phyloP scores from a whole-genome alignment of 2,797 vertebrate genomes.

The Brachymystax lenok region DNA sequence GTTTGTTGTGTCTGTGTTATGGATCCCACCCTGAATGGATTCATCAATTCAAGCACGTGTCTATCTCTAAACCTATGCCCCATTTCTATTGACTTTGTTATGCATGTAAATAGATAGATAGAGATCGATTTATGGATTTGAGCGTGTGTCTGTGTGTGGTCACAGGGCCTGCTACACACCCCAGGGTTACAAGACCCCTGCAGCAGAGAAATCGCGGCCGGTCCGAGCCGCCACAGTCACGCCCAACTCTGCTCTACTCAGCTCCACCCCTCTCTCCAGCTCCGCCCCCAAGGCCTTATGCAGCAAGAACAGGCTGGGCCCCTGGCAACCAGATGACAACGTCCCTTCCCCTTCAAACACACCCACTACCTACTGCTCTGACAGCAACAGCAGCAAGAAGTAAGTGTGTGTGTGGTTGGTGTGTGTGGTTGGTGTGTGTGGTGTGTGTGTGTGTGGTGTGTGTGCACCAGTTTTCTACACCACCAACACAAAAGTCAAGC shows the following conservation, averaged over 20 bases:
- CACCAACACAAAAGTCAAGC: neutral
- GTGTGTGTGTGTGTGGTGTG: neutral
- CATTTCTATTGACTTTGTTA: neutral
- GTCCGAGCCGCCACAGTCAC: constrained; percentile 67
- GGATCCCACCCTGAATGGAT: neutral
- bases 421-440: neutral
- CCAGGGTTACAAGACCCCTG: constrained; percentile 81
- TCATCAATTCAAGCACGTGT: neutral
- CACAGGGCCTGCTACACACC: constrained; percentile 77
- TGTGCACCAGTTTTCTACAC: neutral
- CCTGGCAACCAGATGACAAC: constrained; percentile 78
- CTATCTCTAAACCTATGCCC: neutral
- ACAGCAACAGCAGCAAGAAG: constrained; percentile 72
- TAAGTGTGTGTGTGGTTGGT: constrained; percentile 34
- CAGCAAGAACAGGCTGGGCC: constrained; percentile 74
- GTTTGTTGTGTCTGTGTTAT: neutral
- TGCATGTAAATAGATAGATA: neutral
- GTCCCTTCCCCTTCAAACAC: constrained; percentile 59
- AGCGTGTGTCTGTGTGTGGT: constrained; percentile 17
- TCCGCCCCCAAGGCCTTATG: constrained; percentile 87
- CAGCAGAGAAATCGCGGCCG: constrained; percentile 68
- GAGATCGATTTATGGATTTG: too few species aligned
- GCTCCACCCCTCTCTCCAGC: constrained; percentile 80
- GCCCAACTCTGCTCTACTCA: constrained; percentile 68
- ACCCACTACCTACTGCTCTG: constrained; percentile 51